These are phyloP conservation scores for Priocnemis perturbator DNA, from an alignment of 2,888 invertebrate species.

Conservation along the genomic window DNA sequence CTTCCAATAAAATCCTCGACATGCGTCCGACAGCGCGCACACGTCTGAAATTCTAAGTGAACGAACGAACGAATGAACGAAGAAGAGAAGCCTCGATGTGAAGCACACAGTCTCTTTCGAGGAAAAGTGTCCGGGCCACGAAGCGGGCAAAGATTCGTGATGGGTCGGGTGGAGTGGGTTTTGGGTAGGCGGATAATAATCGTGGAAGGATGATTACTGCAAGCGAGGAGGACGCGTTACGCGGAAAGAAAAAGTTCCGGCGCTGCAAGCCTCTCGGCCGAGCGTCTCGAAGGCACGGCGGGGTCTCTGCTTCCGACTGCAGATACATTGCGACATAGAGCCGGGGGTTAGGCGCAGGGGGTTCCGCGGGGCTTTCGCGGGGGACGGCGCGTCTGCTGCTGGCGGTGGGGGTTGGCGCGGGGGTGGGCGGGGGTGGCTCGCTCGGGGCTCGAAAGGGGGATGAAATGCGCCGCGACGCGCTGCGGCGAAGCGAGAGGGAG, in stretches of 20 bases:
- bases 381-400: constrained; percentile 25
- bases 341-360: constrained; percentile 54
- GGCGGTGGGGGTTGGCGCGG: constrained; percentile 29
- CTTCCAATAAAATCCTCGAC: too few relatives aligned
- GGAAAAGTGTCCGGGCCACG: too few relatives aligned
- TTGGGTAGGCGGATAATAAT: not conserved
- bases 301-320: constrained; percentile 65
- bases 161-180: too few relatives aligned
- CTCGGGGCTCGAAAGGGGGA: constrained; percentile 44
- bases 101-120: too few relatives aligned
- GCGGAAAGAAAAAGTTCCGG: too few relatives aligned
- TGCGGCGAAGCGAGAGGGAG: constrained; percentile 63
- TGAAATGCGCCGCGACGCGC: constrained; percentile 69
- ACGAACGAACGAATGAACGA: too few relatives aligned
- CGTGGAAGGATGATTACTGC: too few relatives aligned
- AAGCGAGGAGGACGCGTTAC: too few relatives aligned
- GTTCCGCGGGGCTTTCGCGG: constrained; percentile 45
- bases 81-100: too few relatives aligned
- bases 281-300: constrained; percentile 41
- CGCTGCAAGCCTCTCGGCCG: not conserved
- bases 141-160: too few relatives aligned
- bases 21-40: too few relatives aligned
- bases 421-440: constrained; percentile 37
- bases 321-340: constrained; percentile 73
- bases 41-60: too few relatives aligned